These are phyloP conservation scores for Drosophila merina DNA, from an alignment of 2,888 invertebrate species.

Conservation along the genomic window DNA sequence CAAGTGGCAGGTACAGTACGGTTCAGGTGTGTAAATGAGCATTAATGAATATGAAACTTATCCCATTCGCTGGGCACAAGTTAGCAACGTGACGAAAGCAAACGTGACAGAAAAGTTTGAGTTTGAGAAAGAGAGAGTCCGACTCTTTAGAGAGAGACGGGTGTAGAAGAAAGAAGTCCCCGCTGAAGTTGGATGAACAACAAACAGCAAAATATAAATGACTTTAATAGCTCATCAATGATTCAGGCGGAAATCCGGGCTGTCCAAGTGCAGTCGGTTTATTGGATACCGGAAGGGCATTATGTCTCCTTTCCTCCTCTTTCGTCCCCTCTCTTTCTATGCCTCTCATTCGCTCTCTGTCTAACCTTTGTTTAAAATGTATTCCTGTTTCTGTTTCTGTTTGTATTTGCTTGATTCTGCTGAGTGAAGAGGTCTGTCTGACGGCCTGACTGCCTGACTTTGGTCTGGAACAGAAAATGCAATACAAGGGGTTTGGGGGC, in stretches of 20 bases:
- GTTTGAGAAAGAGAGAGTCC: slow-evolving; percentile 4
- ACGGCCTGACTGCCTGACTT: slow-evolving; percentile 21
- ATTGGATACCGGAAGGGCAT: slow-evolving; percentile 82
- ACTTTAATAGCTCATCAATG: slow-evolving; percentile 84
- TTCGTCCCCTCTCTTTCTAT: slow-evolving; percentile 5
- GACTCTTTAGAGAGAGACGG: background rate
- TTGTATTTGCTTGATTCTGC: slow-evolving; percentile 64
- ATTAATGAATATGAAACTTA: slow-evolving; percentile 38
- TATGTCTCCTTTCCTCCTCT: slow-evolving; percentile 55
- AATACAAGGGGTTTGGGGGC: background rate
- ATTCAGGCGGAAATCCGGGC: slow-evolving; percentile 84
- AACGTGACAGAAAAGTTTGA: slow-evolving; percentile 42
- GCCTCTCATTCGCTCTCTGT: slow-evolving; percentile 9
- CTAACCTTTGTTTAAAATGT: slow-evolving; percentile 3
- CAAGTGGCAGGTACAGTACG: background rate
- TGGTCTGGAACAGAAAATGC: slow-evolving; percentile 10
- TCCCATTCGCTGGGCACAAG: slow-evolving; percentile 3
- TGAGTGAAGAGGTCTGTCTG: slow-evolving; percentile 33
- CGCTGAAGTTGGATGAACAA: slow-evolving; percentile 52
- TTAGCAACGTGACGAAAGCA: slow-evolving; percentile 29
- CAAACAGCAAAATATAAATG: slow-evolving; percentile 79
- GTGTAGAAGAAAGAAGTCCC: background rate
- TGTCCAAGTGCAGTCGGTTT: slow-evolving; percentile 83
- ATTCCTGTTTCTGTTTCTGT: slow-evolving; percentile 36
- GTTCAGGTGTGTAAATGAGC: slow-evolving; percentile 39